Evolutionary conservation across 2,113 vertebrate species (phyloP).

Genomic region (Colaptes auratus): DNA sequence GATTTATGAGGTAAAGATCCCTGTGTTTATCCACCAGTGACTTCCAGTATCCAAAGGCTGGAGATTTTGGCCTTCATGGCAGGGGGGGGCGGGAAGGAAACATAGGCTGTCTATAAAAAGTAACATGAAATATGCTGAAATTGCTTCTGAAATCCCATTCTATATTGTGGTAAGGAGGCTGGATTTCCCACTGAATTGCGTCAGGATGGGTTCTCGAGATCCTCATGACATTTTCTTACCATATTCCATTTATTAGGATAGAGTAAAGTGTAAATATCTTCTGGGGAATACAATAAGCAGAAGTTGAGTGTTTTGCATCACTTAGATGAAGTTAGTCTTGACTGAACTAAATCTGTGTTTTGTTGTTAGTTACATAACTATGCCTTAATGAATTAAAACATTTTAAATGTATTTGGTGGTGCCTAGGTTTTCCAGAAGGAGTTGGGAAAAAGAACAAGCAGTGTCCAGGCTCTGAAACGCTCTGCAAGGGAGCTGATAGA

Average conservation of each 20-base stretch:
- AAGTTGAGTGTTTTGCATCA: not conserved
- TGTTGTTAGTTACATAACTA: not conserved
- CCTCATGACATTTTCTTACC: not conserved
- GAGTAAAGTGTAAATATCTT: not conserved
- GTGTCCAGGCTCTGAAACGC: conserved; percentile 93
- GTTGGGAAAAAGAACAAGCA: conserved; percentile 92
- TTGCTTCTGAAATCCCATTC: not conserved
- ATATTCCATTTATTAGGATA: not conserved
- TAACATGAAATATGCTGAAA: not conserved
- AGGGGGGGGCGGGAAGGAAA: not conserved
- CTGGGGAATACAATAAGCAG: not conserved
- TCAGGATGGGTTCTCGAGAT: not conserved
- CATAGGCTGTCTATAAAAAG: not conserved
- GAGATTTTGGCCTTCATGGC: not conserved
- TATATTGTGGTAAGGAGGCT: not conserved
- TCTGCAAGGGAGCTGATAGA: conserved; percentile 92
- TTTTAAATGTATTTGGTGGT: not conserved
- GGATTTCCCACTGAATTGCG: not conserved
- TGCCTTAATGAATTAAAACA: not conserved
- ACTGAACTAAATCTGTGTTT: not conserved
- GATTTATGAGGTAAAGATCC: not conserved
- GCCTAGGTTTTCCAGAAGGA: conserved; percentile 96
- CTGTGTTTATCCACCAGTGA: not conserved
- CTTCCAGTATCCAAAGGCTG: not conserved
- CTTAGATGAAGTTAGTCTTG: not conserved